These are phyloP conservation scores for Toxotes jaculatrix DNA, from an alignment of 2,113 vertebrate genomes.

Conservation along the genomic window DNA sequence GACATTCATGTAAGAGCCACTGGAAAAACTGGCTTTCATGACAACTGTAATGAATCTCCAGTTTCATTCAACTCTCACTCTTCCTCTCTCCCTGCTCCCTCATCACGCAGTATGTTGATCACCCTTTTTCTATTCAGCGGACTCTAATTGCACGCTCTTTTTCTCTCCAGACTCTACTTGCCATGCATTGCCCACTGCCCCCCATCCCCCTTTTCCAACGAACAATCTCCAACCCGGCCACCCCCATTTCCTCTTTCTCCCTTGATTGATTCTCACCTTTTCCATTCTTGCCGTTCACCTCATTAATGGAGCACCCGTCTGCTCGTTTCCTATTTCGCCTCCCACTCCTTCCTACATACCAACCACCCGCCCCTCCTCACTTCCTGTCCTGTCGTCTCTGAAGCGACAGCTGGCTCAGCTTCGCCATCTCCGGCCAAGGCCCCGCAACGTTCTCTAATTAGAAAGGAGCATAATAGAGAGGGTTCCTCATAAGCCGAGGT, in stretches of 20 bases:
- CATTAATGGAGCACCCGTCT: conserved; percentile 76
- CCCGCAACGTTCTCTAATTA: conserved; percentile 71
- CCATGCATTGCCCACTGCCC: conserved; percentile 59
- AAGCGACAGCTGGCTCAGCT: conserved; percentile 49
- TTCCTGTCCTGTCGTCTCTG: conserved; percentile 68
- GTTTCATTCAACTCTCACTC: conserved; percentile 41
- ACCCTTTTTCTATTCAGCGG: conserved; percentile 57
- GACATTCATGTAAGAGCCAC: conserved; percentile 55
- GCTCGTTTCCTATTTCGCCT: conserved; percentile 63
- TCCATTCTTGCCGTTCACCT: conserved; percentile 81
- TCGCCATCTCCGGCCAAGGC: conserved; percentile 40
- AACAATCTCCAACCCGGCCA: conserved; percentile 65
- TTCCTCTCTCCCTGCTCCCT: conserved; percentile 19
- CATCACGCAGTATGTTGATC: conserved; percentile 37
- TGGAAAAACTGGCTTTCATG: conserved; percentile 61
- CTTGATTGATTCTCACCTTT: conserved; percentile 85
- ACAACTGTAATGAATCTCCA: conserved; percentile 67
- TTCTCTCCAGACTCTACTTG: conserved; percentile 61
- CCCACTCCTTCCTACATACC: conserved; percentile 50
- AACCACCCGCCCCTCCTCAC: conserved; percentile 17
- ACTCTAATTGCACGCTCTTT: conserved; percentile 62
- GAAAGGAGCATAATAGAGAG: conserved; percentile 75
- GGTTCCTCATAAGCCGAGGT: conserved; percentile 61
- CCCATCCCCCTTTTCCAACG: conserved; percentile 35
- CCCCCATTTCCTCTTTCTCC: conserved; percentile 65